Percentiles rank a stretch among this genome's conserved stretches.
Evolutionary conservation across 1,140 invertebrate species (phyloP).

Genomic region (Caerostris darwini): DNA sequence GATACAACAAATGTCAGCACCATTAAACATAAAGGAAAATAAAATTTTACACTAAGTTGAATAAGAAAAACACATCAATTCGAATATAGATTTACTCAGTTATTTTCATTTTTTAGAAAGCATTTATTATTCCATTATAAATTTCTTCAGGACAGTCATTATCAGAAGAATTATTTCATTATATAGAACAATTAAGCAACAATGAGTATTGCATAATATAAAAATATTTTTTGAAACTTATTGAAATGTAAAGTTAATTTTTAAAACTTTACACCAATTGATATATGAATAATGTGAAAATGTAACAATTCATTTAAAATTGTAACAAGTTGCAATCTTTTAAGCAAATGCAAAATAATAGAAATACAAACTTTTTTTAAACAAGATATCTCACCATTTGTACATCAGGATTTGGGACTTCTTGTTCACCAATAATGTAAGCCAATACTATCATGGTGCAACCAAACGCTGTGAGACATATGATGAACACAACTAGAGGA

Average conservation of each 20-base stretch:
- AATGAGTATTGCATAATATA: too few species aligned
- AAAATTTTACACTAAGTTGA: neutral
- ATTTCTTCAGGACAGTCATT: too few species aligned
- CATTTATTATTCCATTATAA: too few species aligned
- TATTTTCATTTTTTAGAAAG: too few species aligned
- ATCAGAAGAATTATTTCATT: too few species aligned
- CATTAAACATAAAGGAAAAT: conserved; percentile 43
- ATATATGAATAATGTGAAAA: neutral
- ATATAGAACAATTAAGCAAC: too few species aligned
- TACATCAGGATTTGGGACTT: conserved; percentile 81
- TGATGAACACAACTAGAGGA: conserved; percentile 82
- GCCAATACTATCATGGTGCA: conserved; percentile 81
- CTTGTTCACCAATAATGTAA: conserved; percentile 81
- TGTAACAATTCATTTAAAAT: neutral
- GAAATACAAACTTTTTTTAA: neutral
- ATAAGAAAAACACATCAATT: neutral
- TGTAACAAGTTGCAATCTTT: neutral
- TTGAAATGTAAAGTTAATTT: too few species aligned
- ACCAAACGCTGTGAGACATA: conserved; percentile 82
- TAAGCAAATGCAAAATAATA: too few species aligned
- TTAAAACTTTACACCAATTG: too few species aligned
- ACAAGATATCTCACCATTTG: conserved; percentile 80
- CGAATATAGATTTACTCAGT: neutral
- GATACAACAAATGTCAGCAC: too few species aligned
- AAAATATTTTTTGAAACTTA: too few species aligned